Percentiles rank a stretch among this genome's conserved stretches.
These are phyloP conservation scores for Metridium senile DNA, from an alignment of 92 coral and sea anemone genomes.

Conservation along the genomic window DNA sequence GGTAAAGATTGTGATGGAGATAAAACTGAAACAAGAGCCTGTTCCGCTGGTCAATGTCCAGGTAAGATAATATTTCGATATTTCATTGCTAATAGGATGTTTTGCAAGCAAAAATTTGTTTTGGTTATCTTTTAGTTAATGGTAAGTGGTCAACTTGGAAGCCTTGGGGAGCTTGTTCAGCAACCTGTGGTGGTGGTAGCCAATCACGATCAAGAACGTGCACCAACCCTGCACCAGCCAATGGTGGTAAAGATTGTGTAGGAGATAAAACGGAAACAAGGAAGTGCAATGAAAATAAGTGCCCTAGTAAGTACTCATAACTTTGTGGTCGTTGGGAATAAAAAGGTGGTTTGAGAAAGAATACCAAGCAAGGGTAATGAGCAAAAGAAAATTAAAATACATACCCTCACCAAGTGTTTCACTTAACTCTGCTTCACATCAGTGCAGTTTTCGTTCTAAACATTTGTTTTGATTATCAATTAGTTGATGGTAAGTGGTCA, in stretches of 20 bases:
- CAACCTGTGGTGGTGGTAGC: slow-evolving; percentile 46
- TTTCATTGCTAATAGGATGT: background rate
- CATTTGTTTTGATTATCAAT: background rate
- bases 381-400: background rate
- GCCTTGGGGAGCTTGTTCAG: slow-evolving; percentile 42
- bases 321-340: no score
- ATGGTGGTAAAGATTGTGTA: slow-evolving; percentile 34
- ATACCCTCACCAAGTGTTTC: background rate
- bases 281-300: slow-evolving; percentile 1
- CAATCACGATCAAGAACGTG: slow-evolving; percentile 40
- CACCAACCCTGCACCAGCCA: slow-evolving; percentile 41
- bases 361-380: no score
- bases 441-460: background rate
- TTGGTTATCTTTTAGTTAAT: background rate
- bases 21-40: background rate
- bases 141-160: slow-evolving; percentile 10
- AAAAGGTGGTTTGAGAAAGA: no score
- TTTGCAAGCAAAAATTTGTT: background rate
- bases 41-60: background rate
- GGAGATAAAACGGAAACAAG: slow-evolving; percentile 14
- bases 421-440: no score
- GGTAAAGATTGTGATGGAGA: slow-evolving; percentile 29
- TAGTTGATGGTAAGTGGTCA: slow-evolving; percentile 53
- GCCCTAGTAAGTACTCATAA: slow-evolving; percentile 12
- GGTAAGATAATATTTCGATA: background rate